A percentile compares a stretch with the other conserved stretches of the same genome.
These are phyloP conservation scores for Acanthiza pusilla DNA, from an alignment of 2,797 vertebrate species.

Conservation along the genomic window DNA sequence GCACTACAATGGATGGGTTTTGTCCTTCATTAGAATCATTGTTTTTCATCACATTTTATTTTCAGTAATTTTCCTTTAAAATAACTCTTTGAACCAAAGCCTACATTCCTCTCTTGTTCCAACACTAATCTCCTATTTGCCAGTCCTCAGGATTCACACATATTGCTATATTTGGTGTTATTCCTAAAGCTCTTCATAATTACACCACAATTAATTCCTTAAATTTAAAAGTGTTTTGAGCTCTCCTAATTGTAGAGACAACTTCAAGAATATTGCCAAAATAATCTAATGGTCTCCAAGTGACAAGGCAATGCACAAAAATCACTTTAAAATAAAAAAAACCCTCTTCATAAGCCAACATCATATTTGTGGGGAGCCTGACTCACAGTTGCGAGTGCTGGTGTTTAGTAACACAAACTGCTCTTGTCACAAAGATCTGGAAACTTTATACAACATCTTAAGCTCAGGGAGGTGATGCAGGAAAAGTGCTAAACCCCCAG, in stretches of 20 bases:
- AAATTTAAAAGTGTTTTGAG: slow-evolving; percentile 28
- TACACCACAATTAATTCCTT: slow-evolving; percentile 46
- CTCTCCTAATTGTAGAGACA: background rate
- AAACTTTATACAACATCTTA: background rate
- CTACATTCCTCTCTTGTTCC: slow-evolving; percentile 18
- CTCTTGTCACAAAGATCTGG: background rate
- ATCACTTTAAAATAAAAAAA: background rate
- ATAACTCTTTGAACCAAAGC: slow-evolving; percentile 39
- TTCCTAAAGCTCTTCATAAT: slow-evolving; percentile 41
- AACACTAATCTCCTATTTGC: slow-evolving; percentile 31
- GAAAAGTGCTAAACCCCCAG: background rate
- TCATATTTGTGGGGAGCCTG: background rate
- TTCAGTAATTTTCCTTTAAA: slow-evolving; percentile 39
- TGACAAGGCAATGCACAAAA: background rate
- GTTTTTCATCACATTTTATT: slow-evolving; percentile 29
- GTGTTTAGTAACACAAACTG: background rate
- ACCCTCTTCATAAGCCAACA: background rate
- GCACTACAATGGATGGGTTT: background rate
- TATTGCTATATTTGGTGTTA: slow-evolving; percentile 41
- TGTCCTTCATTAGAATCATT: background rate
- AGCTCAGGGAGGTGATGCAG: background rate
- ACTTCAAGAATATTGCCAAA: slow-evolving; percentile 27
- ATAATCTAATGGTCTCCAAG: slow-evolving; percentile 23
- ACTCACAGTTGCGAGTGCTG: background rate
- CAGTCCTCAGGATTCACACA: slow-evolving; percentile 13